Base-by-base conservation (phyloP, 2,113 vertebrate species). In the Thermophis baileyi region DNA sequence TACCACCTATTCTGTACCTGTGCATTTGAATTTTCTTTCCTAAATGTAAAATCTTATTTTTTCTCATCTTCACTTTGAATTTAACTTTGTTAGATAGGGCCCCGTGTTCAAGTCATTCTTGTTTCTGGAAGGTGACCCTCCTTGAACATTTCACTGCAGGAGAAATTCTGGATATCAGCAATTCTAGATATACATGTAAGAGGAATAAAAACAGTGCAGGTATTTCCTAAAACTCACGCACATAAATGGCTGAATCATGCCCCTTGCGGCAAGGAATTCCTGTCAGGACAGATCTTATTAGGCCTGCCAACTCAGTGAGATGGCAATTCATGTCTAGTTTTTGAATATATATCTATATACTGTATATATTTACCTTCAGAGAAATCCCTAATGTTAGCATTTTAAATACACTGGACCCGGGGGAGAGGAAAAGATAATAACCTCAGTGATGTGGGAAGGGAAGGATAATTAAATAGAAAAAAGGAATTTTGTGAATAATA, bases 231-330 rank as follows among this genome's bases (percentile, higher is more conserved):
- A 51, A 7, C 95, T 94, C 97, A 97, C 96, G 95, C 96, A 97
- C 97, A 97, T 97, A 97, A 97, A 97, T 97, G 97, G 97, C 97
- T 97, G 30, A 6, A 97, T 98, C 97, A 97, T 98, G 98, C 97
- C 97, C 97, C 98, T 98, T 98, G 97, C 97, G 97, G 97, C 97
- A 98, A 98, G 97, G 97, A 97, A 97, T 97, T 98, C 97, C 98
- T 97, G 97, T 98, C 98, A 98, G 97, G 98, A 97, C 96, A 97
- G 97, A 98, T 98, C 98, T 98, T 97, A 98, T 98, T 98, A 98
- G 97, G 97, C 97, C 97, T 97, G 97, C 97, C 97, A 97, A 97
- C 97, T 98, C 97, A 98, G 98, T 98, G 98, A 98, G 98, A 98
- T 98, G 98, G 98, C 98, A 98, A 98, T 98, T 98, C 98, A 98